Evolutionary conservation across 2,888 invertebrate genomes (phyloP), one percentile per base, ranked within the genome.

Genomic region (Ferrisia virgata): DNA sequence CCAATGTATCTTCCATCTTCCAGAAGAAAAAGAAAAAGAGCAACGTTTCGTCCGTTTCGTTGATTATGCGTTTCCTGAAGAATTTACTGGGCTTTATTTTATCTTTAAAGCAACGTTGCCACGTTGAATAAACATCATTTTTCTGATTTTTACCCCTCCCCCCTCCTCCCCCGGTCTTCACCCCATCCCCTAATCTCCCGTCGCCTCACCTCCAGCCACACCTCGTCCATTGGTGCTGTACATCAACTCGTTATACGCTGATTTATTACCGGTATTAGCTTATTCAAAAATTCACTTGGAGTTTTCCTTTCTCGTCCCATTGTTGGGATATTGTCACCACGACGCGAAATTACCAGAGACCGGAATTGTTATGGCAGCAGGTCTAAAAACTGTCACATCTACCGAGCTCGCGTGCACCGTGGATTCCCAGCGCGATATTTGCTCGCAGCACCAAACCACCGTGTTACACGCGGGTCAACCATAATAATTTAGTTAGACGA

Each of bases 1-100:
- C 72, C 72, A 28, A 76, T 76, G 72, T 76, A 76, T 76, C 28
- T 76, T 76, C 72, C 72, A 76, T 76, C 36, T 76, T 76, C 72
- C 72, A 76, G 36, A 82, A 69, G 33, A 69, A 82, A 40, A 64
- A 36, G 33, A 39, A 76, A 83, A 83, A 43, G 76, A 83, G 76
- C 72, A 72, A 83, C 83, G 83, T 47, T 81, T 47, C 47, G 81
- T 83, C 83, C 76, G 82, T 82, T 82, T 82, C 58, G 82, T 82
- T 64, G 64, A 82, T 82, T 82, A 82, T 82, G 64, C 64, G 64
- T 64, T 33, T 82, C 36, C 82, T 58, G 58, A 82, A 58, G 64
- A 82, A 64, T 82, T 82, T 76, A 76, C 72, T 76, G n/a, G 36
- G 72, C 36, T 76, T 82, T 58, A 47, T 53, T 33, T 53, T 53